phyloP scores from a whole-genome alignment of 1,140 invertebrate genomes.

The Periplaneta americana region DNA sequence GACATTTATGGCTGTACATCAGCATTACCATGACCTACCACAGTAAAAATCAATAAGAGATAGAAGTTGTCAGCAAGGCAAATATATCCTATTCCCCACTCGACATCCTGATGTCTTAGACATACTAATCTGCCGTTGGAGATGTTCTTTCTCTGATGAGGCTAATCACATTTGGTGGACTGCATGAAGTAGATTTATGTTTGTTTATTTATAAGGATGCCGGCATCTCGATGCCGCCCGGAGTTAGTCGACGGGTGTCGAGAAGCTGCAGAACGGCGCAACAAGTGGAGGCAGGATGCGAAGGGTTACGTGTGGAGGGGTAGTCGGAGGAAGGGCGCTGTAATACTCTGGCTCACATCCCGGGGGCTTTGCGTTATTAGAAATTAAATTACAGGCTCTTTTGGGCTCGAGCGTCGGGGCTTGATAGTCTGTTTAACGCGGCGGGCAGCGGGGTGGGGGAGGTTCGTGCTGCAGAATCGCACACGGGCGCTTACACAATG shows the following conservation, averaged over 20 bases:
- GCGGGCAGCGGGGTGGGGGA: background rate
- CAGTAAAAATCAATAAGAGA: too few relatives aligned
- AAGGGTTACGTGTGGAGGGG: too few relatives aligned
- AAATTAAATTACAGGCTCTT: conserved; percentile 9
- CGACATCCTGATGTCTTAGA: too few relatives aligned
- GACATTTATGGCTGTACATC: too few relatives aligned
- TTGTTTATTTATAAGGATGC: background rate
- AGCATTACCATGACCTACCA: too few relatives aligned
- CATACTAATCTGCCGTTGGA: too few relatives aligned
- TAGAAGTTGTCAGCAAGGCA: too few relatives aligned
- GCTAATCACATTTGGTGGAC: too few relatives aligned
- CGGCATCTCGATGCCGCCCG: too few relatives aligned
- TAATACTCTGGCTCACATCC: background rate
- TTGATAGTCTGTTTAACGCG: background rate
- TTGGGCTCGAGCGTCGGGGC: background rate
- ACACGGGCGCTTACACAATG: background rate
- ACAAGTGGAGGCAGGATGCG: background rate
- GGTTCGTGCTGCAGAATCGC: background rate
- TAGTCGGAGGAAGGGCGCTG: too few relatives aligned
- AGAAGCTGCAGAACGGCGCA: background rate
- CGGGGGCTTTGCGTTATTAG: background rate
- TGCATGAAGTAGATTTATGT: background rate
- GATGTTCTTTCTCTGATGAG: too few relatives aligned
- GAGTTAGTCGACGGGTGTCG: background rate
- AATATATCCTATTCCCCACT: too few relatives aligned